Percentiles rank a stretch among this genome's conserved stretches.
Evolutionary conservation across 2,888 invertebrate genomes (phyloP).

Genomic region (Bruchidius siliquastri): DNA sequence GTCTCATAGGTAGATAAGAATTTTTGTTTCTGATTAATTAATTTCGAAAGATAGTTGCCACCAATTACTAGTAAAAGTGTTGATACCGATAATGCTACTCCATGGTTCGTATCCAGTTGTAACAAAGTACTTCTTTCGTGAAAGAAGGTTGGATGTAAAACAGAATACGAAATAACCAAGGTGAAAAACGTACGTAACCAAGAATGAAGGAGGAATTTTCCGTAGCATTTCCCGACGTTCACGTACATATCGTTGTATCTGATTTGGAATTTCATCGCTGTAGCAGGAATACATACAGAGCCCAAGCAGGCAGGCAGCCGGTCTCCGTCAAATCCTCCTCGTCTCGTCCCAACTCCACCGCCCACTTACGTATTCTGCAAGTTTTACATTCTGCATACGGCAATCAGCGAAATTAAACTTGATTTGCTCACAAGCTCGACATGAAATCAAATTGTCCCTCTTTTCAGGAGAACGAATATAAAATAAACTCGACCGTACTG

Average conservation of each 20-base stretch:
- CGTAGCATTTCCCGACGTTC: neutral
- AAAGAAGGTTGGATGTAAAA: too few species aligned
- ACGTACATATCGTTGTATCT: slow-evolving; percentile 10
- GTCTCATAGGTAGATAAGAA: too few species aligned
- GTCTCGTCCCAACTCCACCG: neutral
- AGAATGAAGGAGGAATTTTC: neutral
- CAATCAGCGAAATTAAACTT: slow-evolving; percentile 32
- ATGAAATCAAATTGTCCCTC: slow-evolving; percentile 30
- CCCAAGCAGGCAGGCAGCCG: neutral
- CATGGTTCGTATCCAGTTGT: too few species aligned
- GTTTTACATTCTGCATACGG: slow-evolving; percentile 30
- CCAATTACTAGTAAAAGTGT: too few species aligned
- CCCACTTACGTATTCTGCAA: slow-evolving; percentile 28
- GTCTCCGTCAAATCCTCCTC: neutral
- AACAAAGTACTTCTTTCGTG: too few species aligned
- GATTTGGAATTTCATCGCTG: slow-evolving; percentile 21
- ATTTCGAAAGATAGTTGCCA: too few species aligned
- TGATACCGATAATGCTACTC: too few species aligned
- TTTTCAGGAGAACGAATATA: slow-evolving; percentile 23
- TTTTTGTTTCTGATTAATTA: too few species aligned
- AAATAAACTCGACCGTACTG: slow-evolving; percentile 18
- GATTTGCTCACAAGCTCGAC: slow-evolving; percentile 28
- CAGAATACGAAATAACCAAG: neutral
- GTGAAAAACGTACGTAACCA: neutral
- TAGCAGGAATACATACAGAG: slow-evolving; percentile 19